These are phyloP conservation scores for Apodemus sylvaticus DNA, from an alignment of 2,113 vertebrate species.

Conservation along the genomic window DNA sequence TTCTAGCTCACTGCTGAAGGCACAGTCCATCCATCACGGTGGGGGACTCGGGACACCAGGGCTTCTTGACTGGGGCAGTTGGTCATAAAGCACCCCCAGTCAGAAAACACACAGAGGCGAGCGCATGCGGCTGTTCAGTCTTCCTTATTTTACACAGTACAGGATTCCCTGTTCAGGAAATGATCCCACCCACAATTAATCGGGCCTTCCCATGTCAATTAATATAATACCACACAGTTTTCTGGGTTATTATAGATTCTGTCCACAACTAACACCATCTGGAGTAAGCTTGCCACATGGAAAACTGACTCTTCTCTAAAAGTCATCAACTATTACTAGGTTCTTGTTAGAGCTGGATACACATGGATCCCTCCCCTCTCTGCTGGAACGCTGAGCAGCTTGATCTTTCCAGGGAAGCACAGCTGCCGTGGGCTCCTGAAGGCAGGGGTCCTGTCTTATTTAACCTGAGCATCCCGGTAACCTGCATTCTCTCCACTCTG, in stretches of 20 bases:
- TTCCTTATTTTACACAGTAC: neutral
- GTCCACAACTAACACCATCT: neutral
- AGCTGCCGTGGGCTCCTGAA: no score
- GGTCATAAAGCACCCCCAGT: neutral
- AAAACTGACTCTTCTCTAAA: neutral
- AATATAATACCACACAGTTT: neutral
- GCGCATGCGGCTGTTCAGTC: rapidly evolving
- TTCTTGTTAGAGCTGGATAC: neutral
- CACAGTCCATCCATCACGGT: no score
- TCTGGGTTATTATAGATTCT: neutral
- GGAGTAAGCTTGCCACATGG: neutral
- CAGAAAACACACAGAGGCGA: neutral
- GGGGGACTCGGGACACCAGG: neutral
- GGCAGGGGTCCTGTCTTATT: neutral
- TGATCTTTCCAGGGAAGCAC: neutral
- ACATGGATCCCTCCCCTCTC: no score
- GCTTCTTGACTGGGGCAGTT: neutral
- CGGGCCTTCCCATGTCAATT: neutral
- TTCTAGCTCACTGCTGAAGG: neutral
- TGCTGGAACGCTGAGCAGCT: neutral
- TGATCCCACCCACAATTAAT: neutral
- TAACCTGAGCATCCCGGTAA: neutral
- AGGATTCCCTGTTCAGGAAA: neutral
- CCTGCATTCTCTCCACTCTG: neutral
- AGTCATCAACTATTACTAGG: neutral